These are phyloP conservation scores for Cataglyphis rosenhaueri DNA, from an alignment of 2,888 invertebrate genomes.

Conservation along the genomic window DNA sequence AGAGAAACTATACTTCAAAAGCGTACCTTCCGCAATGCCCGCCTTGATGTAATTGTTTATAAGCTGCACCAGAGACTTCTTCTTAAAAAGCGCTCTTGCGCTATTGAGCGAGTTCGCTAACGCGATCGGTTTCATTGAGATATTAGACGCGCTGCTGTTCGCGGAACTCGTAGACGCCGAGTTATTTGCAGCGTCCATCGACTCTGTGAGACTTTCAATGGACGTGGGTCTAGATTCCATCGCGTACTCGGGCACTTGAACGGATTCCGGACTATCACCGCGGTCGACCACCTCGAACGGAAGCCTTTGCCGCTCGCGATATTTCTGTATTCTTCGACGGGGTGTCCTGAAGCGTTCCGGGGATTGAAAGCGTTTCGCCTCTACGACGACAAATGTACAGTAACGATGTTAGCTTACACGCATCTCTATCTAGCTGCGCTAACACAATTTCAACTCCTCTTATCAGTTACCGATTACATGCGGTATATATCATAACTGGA, in stretches of 20 bases:
- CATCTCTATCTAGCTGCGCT: background rate
- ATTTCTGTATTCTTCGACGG: conserved; percentile 39
- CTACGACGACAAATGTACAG: background rate
- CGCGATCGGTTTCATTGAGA: conserved; percentile 51
- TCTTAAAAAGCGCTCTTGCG: conserved; percentile 63
- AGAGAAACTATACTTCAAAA: background rate
- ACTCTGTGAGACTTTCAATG: conserved; percentile 54
- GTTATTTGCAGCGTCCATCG: conserved; percentile 58
- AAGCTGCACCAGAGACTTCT: conserved; percentile 72
- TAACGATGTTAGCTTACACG: background rate
- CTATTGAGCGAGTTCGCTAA: conserved; percentile 55
- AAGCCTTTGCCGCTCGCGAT: conserved; percentile 40
- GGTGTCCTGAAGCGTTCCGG: conserved; percentile 1
- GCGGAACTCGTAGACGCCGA: conserved; percentile 52
- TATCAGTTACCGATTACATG: background rate
- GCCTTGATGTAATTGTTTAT: conserved; percentile 78
- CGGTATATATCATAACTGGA: background rate
- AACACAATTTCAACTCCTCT: background rate
- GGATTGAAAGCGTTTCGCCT: conserved; percentile 10
- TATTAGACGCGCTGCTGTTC: conserved; percentile 63
- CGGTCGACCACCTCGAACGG: conserved; percentile 35
- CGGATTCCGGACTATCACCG: conserved; percentile 52
- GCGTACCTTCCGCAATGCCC: conserved; percentile 77
- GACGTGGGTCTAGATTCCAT: conserved; percentile 60
- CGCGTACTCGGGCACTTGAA: conserved; percentile 50